Evolutionary conservation across 2,113 vertebrate species (phyloP).

Genomic region (cattle (Bos taurus)): DNA sequence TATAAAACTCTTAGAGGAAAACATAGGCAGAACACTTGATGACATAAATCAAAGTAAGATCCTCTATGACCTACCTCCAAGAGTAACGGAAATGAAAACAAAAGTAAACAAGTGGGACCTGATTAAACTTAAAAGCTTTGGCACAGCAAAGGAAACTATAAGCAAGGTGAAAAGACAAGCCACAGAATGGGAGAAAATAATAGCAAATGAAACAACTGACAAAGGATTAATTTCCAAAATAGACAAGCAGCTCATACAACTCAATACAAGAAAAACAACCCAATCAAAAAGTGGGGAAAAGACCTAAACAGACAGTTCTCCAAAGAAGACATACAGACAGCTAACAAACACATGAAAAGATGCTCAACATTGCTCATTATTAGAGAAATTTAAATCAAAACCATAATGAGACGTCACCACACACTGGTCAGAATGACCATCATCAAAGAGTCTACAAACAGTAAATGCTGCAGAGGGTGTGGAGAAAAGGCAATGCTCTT

Average conservation of each 20-base stretch:
- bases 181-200: not conserved
- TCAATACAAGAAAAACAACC: not conserved
- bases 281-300: not conserved
- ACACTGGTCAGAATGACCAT: not conserved
- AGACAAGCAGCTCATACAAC: not conserved
- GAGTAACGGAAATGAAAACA: not conserved
- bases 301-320: not conserved
- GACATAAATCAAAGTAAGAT: not conserved
- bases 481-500: not conserved
- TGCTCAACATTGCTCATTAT: not conserved
- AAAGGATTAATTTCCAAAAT: not conserved
- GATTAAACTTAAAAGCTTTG: not conserved
- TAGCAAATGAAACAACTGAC: not conserved
- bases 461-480: not conserved
- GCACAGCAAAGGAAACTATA: not conserved
- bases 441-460: not conserved
- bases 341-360: not conserved
- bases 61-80: not conserved
- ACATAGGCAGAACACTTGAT: not conserved
- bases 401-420: not conserved
- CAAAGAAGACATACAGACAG: not conserved
- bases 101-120: not conserved
- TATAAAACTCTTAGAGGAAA: not conserved
- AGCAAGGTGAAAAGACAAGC: not conserved
- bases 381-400: not conserved